Evolutionary conservation across 2,888 invertebrate genomes (phyloP), one percentile per base, ranked within the genome.

Genomic region (Caenorhabditis imperialis): DNA sequence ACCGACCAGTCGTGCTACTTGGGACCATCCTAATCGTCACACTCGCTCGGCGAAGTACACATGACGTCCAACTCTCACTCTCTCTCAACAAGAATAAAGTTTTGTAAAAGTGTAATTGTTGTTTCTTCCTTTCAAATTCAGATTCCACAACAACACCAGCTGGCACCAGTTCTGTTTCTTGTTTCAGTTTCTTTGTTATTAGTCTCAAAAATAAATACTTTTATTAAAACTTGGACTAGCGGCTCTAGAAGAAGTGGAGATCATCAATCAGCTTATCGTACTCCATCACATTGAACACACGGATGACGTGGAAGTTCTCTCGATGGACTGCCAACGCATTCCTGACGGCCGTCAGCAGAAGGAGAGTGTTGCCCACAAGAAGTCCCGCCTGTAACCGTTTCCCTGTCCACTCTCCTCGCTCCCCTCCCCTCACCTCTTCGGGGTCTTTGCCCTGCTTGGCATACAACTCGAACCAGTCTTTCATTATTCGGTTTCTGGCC

Each of bases 181-280:
- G n/a, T n/a, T n/a, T n/a, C n/a, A n/a, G n/a, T n/a, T n/a, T n/a
- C n/a, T n/a, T n/a, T n/a, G n/a, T n/a, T n/a, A n/a, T n/a, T n/a
- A n/a, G n/a, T n/a, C n/a, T n/a, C n/a, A n/a, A n/a, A n/a, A n/a
- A n/a, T n/a, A n/a, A n/a, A n/a, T 25, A 2, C 16, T 22, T 54
- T 54, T 40, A 54, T 54, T 27, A 54, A n/a, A 7, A 1, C n/a
- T 38, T n/a, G n/a, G n/a, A n/a, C n/a, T n/a, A n/a, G n/a, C n/a
- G n/a, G n/a, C n/a, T n/a, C 33, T 67, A 67, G 6, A 37, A 35
- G 27, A 72, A 72, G 22, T 30, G 40, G 47, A 84, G 65, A 57
- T 85, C 85, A 63, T 85, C 82, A 35, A 85, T 70, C 33, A 85
- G 57, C 51, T 81, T 75, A 65, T 85, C 84, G 55, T 84, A 85